Evolutionary conservation across 1,140 invertebrate genomes (phyloP).

Genomic region (Halesus radiatus): DNA sequence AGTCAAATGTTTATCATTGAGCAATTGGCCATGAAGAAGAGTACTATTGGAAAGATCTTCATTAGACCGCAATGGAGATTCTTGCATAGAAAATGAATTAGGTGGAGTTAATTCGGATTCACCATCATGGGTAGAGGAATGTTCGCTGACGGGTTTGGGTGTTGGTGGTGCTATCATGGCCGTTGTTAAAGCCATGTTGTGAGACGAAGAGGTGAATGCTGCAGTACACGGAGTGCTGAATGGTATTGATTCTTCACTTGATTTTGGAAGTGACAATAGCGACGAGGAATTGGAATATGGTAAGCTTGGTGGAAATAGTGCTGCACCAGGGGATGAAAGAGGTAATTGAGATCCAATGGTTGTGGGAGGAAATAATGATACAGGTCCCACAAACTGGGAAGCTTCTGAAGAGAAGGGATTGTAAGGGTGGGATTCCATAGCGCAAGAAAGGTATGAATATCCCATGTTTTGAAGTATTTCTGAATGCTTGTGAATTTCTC

Average conservation of each 20-base stretch:
- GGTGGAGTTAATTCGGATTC: slow-evolving; percentile 62
- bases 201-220: slow-evolving; percentile 82
- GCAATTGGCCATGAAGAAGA: slow-evolving; percentile 59
- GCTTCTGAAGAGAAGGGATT: slow-evolving; percentile 69
- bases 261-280: slow-evolving; percentile 71
- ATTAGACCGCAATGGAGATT: slow-evolving; percentile 54
- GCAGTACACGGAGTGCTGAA: slow-evolving; percentile 76
- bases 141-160: slow-evolving; percentile 62
- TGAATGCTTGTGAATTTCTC: slow-evolving; percentile 60
- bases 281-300: slow-evolving; percentile 72
- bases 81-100: slow-evolving; percentile 64
- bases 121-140: slow-evolving; percentile 65
- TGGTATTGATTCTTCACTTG: slow-evolving; percentile 69
- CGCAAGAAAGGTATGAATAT: slow-evolving; percentile 66
- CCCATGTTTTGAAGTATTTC: slow-evolving; percentile 65
- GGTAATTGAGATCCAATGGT: slow-evolving; percentile 62
- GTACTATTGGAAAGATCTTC: slow-evolving; percentile 52
- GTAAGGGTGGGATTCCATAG: slow-evolving; percentile 60
- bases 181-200: slow-evolving; percentile 82
- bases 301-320: slow-evolving; percentile 72
- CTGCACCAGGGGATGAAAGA: slow-evolving; percentile 21
- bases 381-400: slow-evolving; percentile 73
- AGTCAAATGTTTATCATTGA: slow-evolving; percentile 62
- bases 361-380: slow-evolving; percentile 73
- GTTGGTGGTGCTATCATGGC: slow-evolving; percentile 77